Conservation (phyloP, 2,888 invertebrate species). For the Slavum lentiscoides region DNA sequence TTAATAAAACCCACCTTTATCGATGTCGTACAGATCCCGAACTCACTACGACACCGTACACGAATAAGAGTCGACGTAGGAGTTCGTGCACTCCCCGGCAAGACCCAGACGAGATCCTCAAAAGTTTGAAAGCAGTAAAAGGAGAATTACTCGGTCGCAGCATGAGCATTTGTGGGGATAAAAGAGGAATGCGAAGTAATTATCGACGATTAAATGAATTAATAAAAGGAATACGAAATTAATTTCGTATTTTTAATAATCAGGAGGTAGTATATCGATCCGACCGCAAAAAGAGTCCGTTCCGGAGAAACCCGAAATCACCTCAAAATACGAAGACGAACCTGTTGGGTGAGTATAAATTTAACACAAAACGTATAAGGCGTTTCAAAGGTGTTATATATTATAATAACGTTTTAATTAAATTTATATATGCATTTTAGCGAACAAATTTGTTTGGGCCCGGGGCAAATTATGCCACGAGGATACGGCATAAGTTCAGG, state of each 20-base stretch:
- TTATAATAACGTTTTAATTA: too few relatives aligned
- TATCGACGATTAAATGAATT: neutral
- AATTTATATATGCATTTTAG: constrained; percentile 2
- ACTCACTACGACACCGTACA: constrained; percentile 61
- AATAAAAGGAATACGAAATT: neutral
- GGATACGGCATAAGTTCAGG: constrained; percentile 68
- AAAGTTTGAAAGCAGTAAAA: constrained; percentile 78
- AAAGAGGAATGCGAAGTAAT: constrained; percentile 57
- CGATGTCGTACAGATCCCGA: constrained; percentile 60
- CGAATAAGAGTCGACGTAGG: constrained; percentile 73
- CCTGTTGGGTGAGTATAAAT: constrained; percentile 19
- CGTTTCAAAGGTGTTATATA: neutral
- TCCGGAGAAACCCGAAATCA: constrained; percentile 48
- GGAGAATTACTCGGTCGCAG: constrained; percentile 77
- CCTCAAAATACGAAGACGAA: constrained; percentile 50
- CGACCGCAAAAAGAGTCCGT: constrained; percentile 51
- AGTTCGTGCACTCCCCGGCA: constrained; percentile 78
- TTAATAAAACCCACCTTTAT: neutral
- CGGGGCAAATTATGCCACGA: constrained; percentile 79
- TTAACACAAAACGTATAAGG: too few relatives aligned
- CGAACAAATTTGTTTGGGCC: constrained; percentile 65
- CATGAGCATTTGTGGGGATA: constrained; percentile 73
- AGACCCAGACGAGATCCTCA: constrained; percentile 82
- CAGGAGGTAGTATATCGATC: constrained; percentile 25
- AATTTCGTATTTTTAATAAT: neutral